Conservation (phyloP, 2,113 vertebrate species). For the Emydocephalus ijimae region DNA sequence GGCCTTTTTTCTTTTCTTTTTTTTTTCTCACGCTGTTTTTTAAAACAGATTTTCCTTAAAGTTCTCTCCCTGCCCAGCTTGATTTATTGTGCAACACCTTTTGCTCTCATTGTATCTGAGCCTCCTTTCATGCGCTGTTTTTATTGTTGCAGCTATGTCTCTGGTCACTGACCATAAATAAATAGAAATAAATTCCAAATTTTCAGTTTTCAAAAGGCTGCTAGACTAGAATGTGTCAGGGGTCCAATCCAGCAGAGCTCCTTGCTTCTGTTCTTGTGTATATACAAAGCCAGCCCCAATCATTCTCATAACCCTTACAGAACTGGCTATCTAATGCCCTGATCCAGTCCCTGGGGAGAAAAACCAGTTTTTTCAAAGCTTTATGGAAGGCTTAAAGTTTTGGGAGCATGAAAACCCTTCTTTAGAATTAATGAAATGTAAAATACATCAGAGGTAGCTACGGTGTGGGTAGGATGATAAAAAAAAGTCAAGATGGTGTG, state of each 20-base stretch:
- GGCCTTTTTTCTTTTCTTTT: not conserved
- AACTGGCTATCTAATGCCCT: not conserved
- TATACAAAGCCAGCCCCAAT: not conserved
- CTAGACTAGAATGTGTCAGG: not conserved
- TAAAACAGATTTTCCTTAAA: not conserved
- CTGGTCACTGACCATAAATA: not conserved
- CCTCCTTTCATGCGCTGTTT: not conserved
- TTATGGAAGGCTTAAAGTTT: not conserved
- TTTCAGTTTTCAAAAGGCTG: not conserved
- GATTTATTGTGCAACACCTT: not conserved
- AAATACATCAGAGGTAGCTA: not conserved
- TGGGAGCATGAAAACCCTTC: not conserved
- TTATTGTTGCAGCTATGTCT: not conserved
- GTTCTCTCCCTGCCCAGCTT: not conserved
- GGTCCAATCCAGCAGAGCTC: not conserved
- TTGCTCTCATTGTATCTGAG: not conserved
- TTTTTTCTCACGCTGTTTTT: not conserved
- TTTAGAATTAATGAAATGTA: not conserved
- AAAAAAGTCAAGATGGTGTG: not conserved
- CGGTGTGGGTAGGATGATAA: not conserved
- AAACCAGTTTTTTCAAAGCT: not conserved
- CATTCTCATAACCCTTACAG: not conserved
- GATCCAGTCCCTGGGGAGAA: not conserved
- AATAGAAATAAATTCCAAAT: not conserved
- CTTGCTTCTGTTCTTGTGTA: not conserved